phyloP scores from a whole-genome alignment of 1,140 invertebrate genomes.

The Solenopsis invicta region DNA sequence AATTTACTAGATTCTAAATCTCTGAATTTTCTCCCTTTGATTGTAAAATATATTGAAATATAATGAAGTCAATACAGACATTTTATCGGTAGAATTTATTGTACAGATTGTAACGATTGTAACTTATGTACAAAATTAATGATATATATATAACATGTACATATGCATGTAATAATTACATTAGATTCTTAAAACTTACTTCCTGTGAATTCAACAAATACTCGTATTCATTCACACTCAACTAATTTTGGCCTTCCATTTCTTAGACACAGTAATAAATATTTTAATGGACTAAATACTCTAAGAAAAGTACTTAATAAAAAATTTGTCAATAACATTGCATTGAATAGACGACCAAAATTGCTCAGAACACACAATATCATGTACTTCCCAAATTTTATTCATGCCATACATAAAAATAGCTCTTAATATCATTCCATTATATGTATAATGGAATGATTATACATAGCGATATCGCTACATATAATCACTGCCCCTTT shows the following conservation, averaged over 20 bases:
- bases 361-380: constrained; percentile 57
- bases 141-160: constrained; percentile 80
- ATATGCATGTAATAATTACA: constrained; percentile 75
- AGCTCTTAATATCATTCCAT: constrained; percentile 76
- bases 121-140: constrained; percentile 83
- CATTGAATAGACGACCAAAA: constrained; percentile 67
- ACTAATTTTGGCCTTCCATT: constrained; percentile 71
- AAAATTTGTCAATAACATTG: constrained; percentile 51
- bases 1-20: neutral
- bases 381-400: constrained; percentile 67
- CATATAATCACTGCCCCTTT: constrained; percentile 69
- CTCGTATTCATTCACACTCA: constrained; percentile 67
- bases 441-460: constrained; percentile 41
- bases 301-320: constrained; percentile 73
- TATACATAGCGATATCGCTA: constrained; percentile 57
- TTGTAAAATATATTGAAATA: neutral
- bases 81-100: constrained; percentile 79
- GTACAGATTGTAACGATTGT: constrained; percentile 78
- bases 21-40: neutral
- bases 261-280: constrained; percentile 73
- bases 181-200: constrained; percentile 72
- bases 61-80: constrained; percentile 50
- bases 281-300: constrained; percentile 71
- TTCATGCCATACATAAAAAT: constrained; percentile 78
- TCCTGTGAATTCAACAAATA: constrained; percentile 71